Percentiles rank a stretch among this genome's conserved stretches.
These are phyloP conservation scores for Archilochus colubris DNA, from an alignment of 2,113 vertebrate species.

Conservation along the genomic window DNA sequence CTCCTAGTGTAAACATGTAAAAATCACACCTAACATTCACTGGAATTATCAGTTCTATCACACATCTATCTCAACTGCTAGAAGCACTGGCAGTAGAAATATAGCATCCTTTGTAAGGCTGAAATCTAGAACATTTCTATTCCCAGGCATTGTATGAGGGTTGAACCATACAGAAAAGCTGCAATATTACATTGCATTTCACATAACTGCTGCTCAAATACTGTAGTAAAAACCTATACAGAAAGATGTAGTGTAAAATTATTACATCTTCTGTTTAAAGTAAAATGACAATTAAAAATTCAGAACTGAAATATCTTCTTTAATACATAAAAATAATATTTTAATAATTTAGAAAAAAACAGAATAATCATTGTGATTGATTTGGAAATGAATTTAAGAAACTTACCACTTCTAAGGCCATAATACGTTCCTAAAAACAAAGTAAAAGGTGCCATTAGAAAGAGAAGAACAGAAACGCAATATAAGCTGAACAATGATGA, in stretches of 20 bases:
- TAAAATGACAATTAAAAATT: neutral
- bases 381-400: conserved; percentile 36
- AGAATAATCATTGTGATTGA: neutral
- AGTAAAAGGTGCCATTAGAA: conserved; percentile 64
- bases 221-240: neutral
- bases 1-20: neutral
- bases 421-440: conserved; percentile 79
- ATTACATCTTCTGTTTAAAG: neutral
- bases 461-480: neutral
- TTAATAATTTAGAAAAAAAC: neutral
- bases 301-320: neutral
- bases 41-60: neutral
- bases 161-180: neutral
- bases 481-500: neutral
- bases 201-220: neutral
- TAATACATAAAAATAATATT: neutral
- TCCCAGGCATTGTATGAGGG: neutral
- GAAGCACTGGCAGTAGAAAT: neutral
- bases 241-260: neutral
- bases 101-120: neutral
- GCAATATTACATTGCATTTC: neutral
- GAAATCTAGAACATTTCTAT: neutral
- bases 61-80: neutral
- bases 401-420: conserved; percentile 80
- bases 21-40: neutral